phyloP scores from a whole-genome alignment of 2,113 vertebrate genomes.

The Sinocyclocheilus anophthalmus region DNA sequence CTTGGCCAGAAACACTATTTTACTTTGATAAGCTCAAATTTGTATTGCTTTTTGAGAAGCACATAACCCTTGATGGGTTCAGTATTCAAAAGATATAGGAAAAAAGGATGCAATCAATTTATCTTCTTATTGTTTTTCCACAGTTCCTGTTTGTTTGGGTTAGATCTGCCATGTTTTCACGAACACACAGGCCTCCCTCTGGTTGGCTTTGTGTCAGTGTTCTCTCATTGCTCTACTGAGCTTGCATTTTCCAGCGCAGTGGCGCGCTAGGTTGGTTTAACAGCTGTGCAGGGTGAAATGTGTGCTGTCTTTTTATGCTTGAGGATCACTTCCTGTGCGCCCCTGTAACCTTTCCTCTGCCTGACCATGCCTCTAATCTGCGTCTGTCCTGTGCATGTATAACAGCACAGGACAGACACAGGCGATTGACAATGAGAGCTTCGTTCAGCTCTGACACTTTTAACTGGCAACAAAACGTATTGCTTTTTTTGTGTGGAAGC shows the following conservation, averaged over 20 bases:
- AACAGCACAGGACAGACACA: background rate
- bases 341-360: constrained; percentile 67
- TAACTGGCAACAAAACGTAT: background rate
- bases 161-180: constrained; percentile 19
- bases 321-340: constrained; percentile 71
- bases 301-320: constrained; percentile 65
- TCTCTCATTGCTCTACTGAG: constrained; percentile 63
- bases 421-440: background rate
- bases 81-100: background rate
- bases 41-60: background rate
- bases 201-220: constrained; percentile 23
- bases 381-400: background rate
- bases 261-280: constrained; percentile 50
- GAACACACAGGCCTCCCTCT: constrained; percentile 5
- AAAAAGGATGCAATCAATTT: constrained; percentile 49
- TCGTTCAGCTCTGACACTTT: background rate
- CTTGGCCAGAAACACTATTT: background rate
- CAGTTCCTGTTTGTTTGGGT: constrained; percentile 40
- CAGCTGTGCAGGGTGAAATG: constrained; percentile 62
- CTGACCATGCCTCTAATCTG: constrained; percentile 71
- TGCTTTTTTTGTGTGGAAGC: background rate
- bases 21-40: background rate
- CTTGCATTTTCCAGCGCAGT: constrained; percentile 63
- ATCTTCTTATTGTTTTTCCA: constrained; percentile 27
- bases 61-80: constrained; percentile 1